phyloP scores from a whole-genome alignment of 1,140 invertebrate genomes.

The Lordiphosa collinella region DNA sequence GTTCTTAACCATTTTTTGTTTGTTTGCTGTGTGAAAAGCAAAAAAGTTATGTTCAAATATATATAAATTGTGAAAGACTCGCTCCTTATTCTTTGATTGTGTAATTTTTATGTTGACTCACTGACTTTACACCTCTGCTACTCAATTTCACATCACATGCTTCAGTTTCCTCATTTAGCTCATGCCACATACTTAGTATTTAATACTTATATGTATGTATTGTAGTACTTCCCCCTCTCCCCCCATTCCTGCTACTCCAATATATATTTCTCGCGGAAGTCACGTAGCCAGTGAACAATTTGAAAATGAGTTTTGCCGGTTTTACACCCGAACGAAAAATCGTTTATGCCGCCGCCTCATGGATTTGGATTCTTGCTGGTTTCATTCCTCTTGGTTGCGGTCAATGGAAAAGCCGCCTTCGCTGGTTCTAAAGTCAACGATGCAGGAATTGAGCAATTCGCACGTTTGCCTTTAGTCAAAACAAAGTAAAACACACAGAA shows the following conservation, averaged over 20 bases:
- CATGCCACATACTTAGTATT: neutral
- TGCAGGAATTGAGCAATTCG: constrained; percentile 71
- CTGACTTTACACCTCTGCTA: neutral
- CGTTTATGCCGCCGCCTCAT: constrained; percentile 12
- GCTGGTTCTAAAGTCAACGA: constrained; percentile 6
- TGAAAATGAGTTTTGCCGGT: constrained; percentile 77
- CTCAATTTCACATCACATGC: constrained; percentile 18
- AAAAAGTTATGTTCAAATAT: no score
- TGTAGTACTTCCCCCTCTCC: constrained; percentile 2
- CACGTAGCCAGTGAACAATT: constrained; percentile 69
- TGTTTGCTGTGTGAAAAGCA: no score
- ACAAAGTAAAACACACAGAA: constrained; percentile 65
- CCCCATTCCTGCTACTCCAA: constrained; percentile 14
- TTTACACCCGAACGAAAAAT: constrained; percentile 43
- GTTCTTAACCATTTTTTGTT: no score
- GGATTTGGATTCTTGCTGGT: constrained; percentile 2
- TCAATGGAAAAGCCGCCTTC: constrained; percentile 57
- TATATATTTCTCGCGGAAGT: constrained; percentile 69
- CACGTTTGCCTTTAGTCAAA: constrained; percentile 62
- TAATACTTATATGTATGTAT: neutral
- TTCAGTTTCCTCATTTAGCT: constrained; percentile 12
- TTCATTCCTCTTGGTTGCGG: constrained; percentile 45
- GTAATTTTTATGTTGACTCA: no score
- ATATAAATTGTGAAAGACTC: no score
- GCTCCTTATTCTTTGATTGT: neutral